Evolutionary conservation across 2,113 vertebrate species (phyloP), one percentile per base, ranked within the genome.

Genomic region (Ceyx melanurus): DNA sequence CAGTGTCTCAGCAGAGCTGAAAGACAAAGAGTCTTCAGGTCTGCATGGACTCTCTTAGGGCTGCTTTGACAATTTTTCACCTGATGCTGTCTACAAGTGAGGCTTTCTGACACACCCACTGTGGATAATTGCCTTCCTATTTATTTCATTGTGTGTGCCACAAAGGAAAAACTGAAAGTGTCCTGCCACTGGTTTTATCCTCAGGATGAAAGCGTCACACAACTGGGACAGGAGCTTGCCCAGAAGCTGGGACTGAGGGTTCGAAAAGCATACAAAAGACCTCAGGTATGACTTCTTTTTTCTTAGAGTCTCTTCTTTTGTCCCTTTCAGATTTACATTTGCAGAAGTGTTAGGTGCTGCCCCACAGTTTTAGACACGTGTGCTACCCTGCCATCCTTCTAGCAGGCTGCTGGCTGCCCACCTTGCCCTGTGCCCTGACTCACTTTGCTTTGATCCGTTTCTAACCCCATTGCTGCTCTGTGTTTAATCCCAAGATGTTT

Each of bases 211-310:
- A 98, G 97, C 0, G 98, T 99, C 82, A 99, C 98, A 1, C 98
- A 99, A 2, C 97, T 99, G 16, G 98, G 98, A 16, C 98, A 98
- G 97, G 98, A 99, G 77, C 98, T 99, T 88, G 98, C 98, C 13
- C 86, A 97, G 94, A 98, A 98, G 82, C 94, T 99, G 58, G 98
- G 98, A 64, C 96, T 99, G 62, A 98, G 98, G 43, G 97, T 98
- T 68, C 97, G 98, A 62, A 99, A 99, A 94, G 98, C 98, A 2
- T 99, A 99, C 57, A 96, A 98, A 88, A 98, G 98, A 91, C 83
- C 98, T 75, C 98, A 98, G 98, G 99, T 99, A 94, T 92, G 97
- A 60, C 31, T 94, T 82, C 25, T 46, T 92, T 86, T 76, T 58
- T 78, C 51, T 40, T 81, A 57, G 21, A 42, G 18, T 12, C 51